Conservation (phyloP, 1,140 invertebrate genomes). For the Diachasmimorpha longicaudata region DNA sequence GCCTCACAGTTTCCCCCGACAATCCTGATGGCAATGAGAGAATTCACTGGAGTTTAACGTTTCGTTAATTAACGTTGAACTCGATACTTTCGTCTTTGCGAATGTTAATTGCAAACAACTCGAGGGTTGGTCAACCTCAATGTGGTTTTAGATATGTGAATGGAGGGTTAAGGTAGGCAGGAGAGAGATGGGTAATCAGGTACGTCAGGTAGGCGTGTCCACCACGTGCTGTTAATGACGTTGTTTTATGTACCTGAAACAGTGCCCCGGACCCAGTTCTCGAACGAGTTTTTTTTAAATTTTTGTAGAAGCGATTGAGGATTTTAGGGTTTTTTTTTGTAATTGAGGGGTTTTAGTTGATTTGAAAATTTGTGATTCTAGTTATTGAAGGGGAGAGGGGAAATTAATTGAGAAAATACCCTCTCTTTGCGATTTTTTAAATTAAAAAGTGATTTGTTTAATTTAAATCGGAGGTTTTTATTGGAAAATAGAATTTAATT, state of each 20-base stretch:
- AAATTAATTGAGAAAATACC: too few relatives aligned
- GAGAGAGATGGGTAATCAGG: neutral
- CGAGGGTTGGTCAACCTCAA: constrained; percentile 32
- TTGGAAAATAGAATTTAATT: too few relatives aligned
- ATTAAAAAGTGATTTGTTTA: too few relatives aligned
- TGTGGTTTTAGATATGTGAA: neutral
- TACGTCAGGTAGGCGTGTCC: constrained; percentile 32
- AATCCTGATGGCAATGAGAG: neutral
- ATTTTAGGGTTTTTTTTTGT: too few relatives aligned
- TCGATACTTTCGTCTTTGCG: constrained; percentile 32
- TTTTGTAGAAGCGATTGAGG: too few relatives aligned
- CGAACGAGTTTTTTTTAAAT: constrained; percentile 8
- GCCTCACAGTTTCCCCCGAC: neutral
- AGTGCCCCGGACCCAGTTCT: neutral
- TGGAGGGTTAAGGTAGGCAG: neutral
- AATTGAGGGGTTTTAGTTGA: too few relatives aligned
- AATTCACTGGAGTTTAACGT: constrained; percentile 33
- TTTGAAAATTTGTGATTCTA: too few relatives aligned
- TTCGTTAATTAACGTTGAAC: constrained; percentile 55
- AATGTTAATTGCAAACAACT: constrained; percentile 43
- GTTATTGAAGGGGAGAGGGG: too few relatives aligned
- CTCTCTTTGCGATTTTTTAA: too few relatives aligned
- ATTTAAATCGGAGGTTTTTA: too few relatives aligned
- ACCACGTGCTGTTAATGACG: constrained; percentile 33
- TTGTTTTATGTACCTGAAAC: constrained; percentile 12